Evolutionary conservation across 2,797 vertebrate species (phyloP), one percentile per base, ranked within the genome.

Genomic region (Rachycentron canadum): DNA sequence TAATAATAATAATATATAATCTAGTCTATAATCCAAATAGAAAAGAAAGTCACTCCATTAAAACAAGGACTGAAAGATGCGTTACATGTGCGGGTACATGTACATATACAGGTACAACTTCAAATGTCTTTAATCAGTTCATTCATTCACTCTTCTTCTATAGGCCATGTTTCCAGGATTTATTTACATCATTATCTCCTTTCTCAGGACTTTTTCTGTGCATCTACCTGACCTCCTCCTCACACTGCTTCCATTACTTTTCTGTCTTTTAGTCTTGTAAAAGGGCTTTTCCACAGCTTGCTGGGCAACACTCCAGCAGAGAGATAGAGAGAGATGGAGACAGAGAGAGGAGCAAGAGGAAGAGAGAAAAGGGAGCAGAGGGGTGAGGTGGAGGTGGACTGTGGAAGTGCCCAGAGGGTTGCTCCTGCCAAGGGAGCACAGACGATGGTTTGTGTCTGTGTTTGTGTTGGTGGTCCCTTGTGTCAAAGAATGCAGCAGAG

Each of bases 371-470:
- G 5, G 23, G 40, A 56, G 43, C 0, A 0, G 34, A 32, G 25
- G 55, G 38, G 34, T 41, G 21, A 49, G 49, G 28, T 53, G 53
- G 75, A 70, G 69, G 52, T 76, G 74, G 78, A 57, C 73, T 66
- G 55, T 58, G 53, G 34, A 26, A 55, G 55, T 74, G 74, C 41
- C 70, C 73, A 76, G 65, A 77, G 64, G 23, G 36, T 79, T 60
- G 13, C 75, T 68, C 40, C 66, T 88, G 90, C 88, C 88, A 91
- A 88, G 81, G 73, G 56, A 8, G 59, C 69, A 90, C 66, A 84
- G 78, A 81, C 73, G 78, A 86, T 60, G 30, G 80, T 78, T 85
- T 86, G 82, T 88, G 26, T 84, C 66, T 47, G 25, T 77, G 56
- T 91, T 84, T 91, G 82, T 73, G 53, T 84, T 80, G 59, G 74